A percentile compares a stretch with the other conserved stretches of the same genome.
phyloP scores from a whole-genome alignment of 2,113 vertebrate genomes.

The Sorex fumeus region DNA sequence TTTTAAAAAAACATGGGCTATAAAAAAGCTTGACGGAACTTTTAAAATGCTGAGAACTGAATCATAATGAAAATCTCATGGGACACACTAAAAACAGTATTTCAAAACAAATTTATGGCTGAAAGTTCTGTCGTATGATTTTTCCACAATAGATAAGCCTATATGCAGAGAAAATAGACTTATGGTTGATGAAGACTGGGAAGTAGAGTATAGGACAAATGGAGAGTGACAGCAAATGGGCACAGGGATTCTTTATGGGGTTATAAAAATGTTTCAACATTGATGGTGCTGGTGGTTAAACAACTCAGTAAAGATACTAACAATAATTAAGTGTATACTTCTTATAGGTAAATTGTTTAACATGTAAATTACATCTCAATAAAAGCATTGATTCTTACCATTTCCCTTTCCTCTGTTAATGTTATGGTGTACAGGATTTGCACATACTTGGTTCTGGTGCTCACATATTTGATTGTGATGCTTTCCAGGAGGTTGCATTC shows the following conservation, averaged over 20 bases:
- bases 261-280: constrained; percentile 35
- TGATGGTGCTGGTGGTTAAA: background rate
- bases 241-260: background rate
- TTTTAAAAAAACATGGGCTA: background rate
- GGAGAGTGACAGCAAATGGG: background rate
- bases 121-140: background rate
- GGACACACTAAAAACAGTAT: background rate
- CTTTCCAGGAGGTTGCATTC: no score
- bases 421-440: no score
- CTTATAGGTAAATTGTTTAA: background rate
- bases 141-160: background rate
- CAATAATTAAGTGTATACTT: constrained; percentile 2
- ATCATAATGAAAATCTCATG: constrained; percentile 19
- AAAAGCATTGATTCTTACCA: no score
- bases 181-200: background rate
- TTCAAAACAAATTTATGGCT: constrained; percentile 7
- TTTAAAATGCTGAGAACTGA: background rate
- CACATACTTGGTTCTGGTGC: no score
- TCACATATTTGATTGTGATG: no score
- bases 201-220: background rate
- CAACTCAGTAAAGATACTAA: background rate
- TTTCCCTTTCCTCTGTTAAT: no score
- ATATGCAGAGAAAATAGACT: background rate
- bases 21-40: constrained; percentile 5
- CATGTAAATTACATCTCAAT: no score